Evolutionary conservation across 2,888 invertebrate species (phyloP), one percentile per base, ranked within the genome.

Genomic region (Neoaliturus tenellus): DNA sequence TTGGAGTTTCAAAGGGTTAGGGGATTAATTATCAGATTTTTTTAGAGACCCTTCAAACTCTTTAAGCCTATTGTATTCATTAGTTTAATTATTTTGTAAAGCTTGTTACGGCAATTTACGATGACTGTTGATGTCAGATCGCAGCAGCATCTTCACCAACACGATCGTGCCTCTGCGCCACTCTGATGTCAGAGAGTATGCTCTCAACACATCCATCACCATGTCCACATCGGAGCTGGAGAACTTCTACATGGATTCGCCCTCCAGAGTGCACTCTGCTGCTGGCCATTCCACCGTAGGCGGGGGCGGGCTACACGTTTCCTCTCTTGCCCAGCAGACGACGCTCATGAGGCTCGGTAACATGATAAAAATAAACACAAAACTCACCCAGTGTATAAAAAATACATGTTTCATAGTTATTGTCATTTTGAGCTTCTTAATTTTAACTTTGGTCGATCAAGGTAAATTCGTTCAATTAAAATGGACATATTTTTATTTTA

Each of bases 211-310:
- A 31, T 78, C 78, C 28, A 31, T 78, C 25, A 51, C 78, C 17
- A 78, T 78, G 78, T 35, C 31, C 33, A 78, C 78, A 20, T 78
- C 78, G 8, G 78, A 78, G 20, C 28, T 78, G 35, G 78, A 78
- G 55, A 55, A 48, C 78, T 78, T 55, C 23, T 44, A 44, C n/a
- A 20, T 78, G 55, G 78, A 78, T 48, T 75, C 73, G 17, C 20
- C 71, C 12, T 39, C 71, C 17, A 35, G 35, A 6, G 41, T 39
- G 3, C 10, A 33, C 20, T 41, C 35, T 20, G 41, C 71, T 39
- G 23, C 20, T 10, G 25, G 71, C n/a, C 71, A 71, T 8, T n/a
- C 20, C n/a, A 71, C 39, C 41, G 14, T 23, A 2, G 41, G 55
- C 20, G 48, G 1, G 1, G 33, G 48, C 23, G 41, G 12, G 3